Conservation (phyloP, 92 coral and sea anemone genomes). For the Porites divaricata region DNA sequence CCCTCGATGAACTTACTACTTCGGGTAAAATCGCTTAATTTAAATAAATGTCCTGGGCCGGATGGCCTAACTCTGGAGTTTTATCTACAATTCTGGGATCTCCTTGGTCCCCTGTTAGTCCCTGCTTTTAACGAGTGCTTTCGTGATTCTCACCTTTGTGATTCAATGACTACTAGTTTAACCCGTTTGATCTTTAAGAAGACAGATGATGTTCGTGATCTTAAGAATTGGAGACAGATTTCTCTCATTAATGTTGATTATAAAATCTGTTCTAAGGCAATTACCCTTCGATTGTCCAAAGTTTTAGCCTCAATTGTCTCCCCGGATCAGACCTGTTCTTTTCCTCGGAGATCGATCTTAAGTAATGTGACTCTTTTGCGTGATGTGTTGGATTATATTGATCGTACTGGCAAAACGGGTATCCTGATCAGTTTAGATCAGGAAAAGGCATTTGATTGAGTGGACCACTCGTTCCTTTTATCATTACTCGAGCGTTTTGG, state of each 20-base stretch:
- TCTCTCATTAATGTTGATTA: constrained; percentile 13
- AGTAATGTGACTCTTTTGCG: neutral
- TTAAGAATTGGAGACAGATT: constrained; percentile 38
- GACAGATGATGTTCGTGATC: too few relatives aligned
- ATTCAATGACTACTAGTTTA: too few relatives aligned
- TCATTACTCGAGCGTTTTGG: neutral
- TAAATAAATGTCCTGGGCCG: too few relatives aligned
- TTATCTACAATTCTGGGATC: too few relatives aligned
- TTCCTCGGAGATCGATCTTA: too few relatives aligned
- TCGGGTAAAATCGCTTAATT: neutral
- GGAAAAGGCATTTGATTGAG: constrained; percentile 57
- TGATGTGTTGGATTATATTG: constrained; percentile 20
- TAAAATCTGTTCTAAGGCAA: constrained; percentile 12
- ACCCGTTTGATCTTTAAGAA: too few relatives aligned
- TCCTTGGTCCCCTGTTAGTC: too few relatives aligned
- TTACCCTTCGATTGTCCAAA: neutral
- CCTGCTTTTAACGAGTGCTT: too few relatives aligned
- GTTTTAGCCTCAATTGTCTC: too few relatives aligned
- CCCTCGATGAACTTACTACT: neutral
- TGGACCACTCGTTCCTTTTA: neutral
- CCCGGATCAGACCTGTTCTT: too few relatives aligned
- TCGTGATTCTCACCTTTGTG: too few relatives aligned
- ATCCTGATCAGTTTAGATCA: constrained; percentile 31
- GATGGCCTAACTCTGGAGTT: too few relatives aligned
- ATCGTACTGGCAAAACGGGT: neutral